Percentiles rank a stretch among this genome's conserved stretches.
phyloP scores from a whole-genome alignment of 1,140 invertebrate genomes.

The Heliconius hermathena region DNA sequence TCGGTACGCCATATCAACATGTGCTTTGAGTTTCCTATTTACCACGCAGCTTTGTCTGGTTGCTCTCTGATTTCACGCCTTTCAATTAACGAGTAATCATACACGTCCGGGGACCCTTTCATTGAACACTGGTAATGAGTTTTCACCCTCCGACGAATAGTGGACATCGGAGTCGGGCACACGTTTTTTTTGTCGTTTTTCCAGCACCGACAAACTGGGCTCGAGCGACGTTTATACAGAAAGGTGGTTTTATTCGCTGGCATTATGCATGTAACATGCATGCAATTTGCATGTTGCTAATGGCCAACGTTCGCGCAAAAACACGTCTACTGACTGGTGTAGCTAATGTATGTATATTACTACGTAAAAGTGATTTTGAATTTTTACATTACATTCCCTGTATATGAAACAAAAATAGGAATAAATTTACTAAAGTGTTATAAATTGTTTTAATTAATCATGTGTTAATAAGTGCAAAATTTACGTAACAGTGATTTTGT shows the following conservation, averaged over 20 bases:
- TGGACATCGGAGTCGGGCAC: conserved; percentile 68
- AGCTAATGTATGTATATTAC: background rate
- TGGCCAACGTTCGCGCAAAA: conserved; percentile 37
- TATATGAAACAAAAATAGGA: background rate
- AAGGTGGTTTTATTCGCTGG: conserved; percentile 40
- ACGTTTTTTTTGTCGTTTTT: conserved; percentile 66
- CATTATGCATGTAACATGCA: conserved; percentile 48
- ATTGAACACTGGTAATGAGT: conserved; percentile 79
- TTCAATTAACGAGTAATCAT: conserved; percentile 81
- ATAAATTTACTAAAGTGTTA: background rate
- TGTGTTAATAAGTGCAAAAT: background rate
- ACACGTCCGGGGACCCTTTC: conserved; percentile 75
- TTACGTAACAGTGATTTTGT: background rate
- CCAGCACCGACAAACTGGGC: conserved; percentile 59
- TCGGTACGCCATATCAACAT: conserved; percentile 38
- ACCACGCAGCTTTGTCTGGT: conserved; percentile 63
- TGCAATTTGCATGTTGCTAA: conserved; percentile 49
- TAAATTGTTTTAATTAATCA: background rate
- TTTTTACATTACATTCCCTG: background rate
- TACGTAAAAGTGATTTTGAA: background rate
- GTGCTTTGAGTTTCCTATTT: conserved; percentile 63
- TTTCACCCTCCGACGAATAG: conserved; percentile 75
- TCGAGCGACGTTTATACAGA: conserved; percentile 47
- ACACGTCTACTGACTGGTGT: conserved; percentile 31
- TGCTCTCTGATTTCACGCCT: conserved; percentile 75